A percentile compares a stretch with the other conserved stretches of the same genome.
Conservation (phyloP, 2,113 vertebrate genomes). For the Oryzias melastigma region DNA sequence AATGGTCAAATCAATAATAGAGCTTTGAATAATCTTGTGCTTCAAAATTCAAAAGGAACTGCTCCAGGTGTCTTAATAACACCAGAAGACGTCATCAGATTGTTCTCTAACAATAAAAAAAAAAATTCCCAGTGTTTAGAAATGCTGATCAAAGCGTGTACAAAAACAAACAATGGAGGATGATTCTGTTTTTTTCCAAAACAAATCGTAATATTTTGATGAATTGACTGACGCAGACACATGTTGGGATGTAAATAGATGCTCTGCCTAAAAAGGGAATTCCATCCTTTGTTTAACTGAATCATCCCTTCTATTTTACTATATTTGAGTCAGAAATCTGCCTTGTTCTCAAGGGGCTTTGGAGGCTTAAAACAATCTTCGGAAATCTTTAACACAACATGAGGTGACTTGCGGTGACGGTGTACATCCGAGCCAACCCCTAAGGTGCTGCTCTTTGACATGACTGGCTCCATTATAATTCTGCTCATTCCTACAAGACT, state of each 20-base stretch:
- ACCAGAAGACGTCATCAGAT: not conserved
- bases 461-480: slow-evolving; percentile 46
- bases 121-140: no score
- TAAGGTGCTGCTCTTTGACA: slow-evolving; percentile 45
- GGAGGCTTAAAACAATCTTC: slow-evolving; percentile 12
- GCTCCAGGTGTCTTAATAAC: slow-evolving; percentile 23
- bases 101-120: no score
- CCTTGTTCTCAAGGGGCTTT: slow-evolving; percentile 13
- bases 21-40: slow-evolving; percentile 21
- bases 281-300: not conserved
- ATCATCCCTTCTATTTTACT: not conserved
- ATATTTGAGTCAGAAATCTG: not conserved
- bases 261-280: no score
- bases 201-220: no score
- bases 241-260: no score
- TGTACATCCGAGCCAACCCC: slow-evolving; percentile 25
- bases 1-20: no score
- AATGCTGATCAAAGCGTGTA: no score
- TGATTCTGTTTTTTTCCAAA: no score
- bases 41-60: slow-evolving; percentile 11
- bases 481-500: slow-evolving; percentile 49
- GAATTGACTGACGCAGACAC: no score
- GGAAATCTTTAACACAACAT: slow-evolving; percentile 10
- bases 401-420: slow-evolving; percentile 15
- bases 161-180: no score